These are phyloP conservation scores for Hypercompe scribonia DNA, from an alignment of 2,888 invertebrate species.

Conservation along the genomic window DNA sequence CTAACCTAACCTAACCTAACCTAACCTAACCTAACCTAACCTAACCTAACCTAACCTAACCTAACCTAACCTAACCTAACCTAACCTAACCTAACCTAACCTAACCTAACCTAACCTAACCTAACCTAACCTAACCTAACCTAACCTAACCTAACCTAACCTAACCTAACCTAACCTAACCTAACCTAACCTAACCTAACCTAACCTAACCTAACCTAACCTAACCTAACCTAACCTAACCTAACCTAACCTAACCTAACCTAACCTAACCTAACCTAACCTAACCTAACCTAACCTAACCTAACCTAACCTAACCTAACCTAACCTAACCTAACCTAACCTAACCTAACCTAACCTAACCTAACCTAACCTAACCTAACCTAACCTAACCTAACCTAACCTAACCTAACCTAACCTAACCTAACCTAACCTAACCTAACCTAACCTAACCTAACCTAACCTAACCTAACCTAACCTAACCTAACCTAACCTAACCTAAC, in stretches of 20 bases:
- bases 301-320: slow-evolving; percentile 5
- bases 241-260: no score
- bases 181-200: no score
- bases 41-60: slow-evolving; percentile 35
- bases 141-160: slow-evolving; percentile 26
- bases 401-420: slow-evolving; percentile 23
- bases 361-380: slow-evolving; percentile 26
- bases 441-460: slow-evolving; percentile 22
- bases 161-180: slow-evolving; percentile 5
- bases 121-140: slow-evolving; percentile 23
- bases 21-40: slow-evolving; percentile 33
- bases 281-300: no score
- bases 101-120: slow-evolving; percentile 29
- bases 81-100: slow-evolving; percentile 34
- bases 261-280: no score
- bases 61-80: slow-evolving; percentile 35
- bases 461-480: slow-evolving; percentile 23
- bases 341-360: slow-evolving; percentile 5
- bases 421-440: slow-evolving; percentile 17
- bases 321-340: slow-evolving; percentile 5
- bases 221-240: no score
- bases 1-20: slow-evolving; percentile 28
- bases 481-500: slow-evolving; percentile 10
- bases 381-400: slow-evolving; percentile 22
- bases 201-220: slow-evolving; percentile 5